phyloP scores from a whole-genome alignment of 2,113 vertebrate species.

The Lophotis ruficrista region DNA sequence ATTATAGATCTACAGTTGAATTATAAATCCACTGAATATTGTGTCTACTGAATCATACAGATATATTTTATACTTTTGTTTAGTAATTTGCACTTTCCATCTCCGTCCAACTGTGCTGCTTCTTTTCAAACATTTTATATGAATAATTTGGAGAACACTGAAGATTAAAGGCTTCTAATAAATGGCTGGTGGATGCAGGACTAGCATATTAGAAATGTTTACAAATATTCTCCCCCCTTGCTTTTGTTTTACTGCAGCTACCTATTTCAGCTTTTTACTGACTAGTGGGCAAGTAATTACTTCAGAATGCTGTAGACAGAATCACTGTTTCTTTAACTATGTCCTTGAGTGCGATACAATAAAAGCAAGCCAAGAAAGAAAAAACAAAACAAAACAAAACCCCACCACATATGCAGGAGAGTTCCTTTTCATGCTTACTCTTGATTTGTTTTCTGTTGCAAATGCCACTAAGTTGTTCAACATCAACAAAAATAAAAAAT shows the following conservation, averaged over 20 bases:
- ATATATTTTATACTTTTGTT: neutral
- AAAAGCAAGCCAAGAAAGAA: neutral
- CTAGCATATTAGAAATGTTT: neutral
- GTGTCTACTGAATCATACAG: neutral
- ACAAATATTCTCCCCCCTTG: neutral
- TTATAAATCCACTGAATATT: constrained; percentile 5
- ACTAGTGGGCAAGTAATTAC: neutral
- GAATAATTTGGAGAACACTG: neutral
- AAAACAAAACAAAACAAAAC: neutral
- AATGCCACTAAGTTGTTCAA: neutral
- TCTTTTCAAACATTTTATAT: neutral
- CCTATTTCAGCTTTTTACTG: neutral
- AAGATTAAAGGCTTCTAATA: constrained; percentile 23
- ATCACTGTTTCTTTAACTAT: neutral
- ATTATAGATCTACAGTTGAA: neutral
- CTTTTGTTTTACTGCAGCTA: neutral
- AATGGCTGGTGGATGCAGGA: neutral
- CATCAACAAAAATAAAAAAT: neutral
- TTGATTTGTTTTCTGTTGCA: neutral
- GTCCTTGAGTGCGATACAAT: neutral
- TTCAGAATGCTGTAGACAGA: neutral
- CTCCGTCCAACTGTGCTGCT: neutral
- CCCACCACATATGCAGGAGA: neutral
- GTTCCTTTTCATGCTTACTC: neutral
- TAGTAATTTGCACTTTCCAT: neutral